Conservation (phyloP, 2,113 vertebrate genomes). For the Nothoprocta perdicaria region DNA sequence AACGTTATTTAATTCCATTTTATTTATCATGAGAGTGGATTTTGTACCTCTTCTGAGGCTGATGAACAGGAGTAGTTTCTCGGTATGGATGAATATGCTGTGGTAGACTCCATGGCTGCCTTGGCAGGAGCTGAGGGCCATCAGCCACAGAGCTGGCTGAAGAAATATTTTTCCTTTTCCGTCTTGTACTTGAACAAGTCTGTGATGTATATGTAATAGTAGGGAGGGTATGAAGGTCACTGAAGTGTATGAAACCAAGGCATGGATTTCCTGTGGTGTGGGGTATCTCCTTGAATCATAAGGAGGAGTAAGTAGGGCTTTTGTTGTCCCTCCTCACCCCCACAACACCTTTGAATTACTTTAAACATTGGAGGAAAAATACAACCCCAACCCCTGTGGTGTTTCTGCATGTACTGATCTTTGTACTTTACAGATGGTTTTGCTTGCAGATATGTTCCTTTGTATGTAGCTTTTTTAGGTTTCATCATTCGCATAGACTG, state of each 20-base stretch:
- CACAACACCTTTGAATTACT: background rate
- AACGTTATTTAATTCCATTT: constrained; percentile 64
- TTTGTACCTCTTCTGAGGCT: constrained; percentile 41
- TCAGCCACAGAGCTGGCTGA: constrained; percentile 29
- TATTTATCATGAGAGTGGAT: constrained; percentile 56
- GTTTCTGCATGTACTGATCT: background rate
- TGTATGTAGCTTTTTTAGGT: background rate
- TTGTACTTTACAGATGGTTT: background rate
- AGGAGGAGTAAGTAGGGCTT: background rate
- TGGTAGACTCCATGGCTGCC: constrained; percentile 62
- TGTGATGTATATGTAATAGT: background rate
- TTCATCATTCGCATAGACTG: background rate
- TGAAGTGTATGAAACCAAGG: background rate
- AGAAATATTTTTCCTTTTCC: constrained; percentile 61
- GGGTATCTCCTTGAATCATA: background rate
- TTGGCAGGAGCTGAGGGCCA: constrained; percentile 54
- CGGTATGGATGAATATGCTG: background rate
- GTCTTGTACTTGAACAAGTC: background rate
- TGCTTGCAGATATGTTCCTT: background rate
- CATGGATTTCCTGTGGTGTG: background rate
- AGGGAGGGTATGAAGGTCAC: background rate
- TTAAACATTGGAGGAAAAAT: background rate
- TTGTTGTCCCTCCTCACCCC: background rate
- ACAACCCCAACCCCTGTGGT: background rate
- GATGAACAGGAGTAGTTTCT: constrained; percentile 64